Conservation (phyloP, 1,140 invertebrate species). For the Panulirus ornatus region DNA sequence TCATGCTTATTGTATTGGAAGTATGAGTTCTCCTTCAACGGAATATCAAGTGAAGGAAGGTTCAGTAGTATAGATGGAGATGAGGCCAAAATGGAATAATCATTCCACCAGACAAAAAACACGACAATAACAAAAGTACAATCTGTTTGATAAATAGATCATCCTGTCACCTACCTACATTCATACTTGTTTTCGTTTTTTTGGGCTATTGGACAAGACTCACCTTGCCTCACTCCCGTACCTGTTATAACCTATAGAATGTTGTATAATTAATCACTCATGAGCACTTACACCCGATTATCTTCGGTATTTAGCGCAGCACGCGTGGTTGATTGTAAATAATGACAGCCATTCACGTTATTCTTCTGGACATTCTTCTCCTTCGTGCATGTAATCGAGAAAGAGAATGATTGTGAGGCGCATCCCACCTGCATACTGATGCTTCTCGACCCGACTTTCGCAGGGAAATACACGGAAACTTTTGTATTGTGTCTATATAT, state of each 20-base stretch:
- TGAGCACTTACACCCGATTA: conserved; percentile 28
- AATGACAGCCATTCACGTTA: conserved; percentile 4
- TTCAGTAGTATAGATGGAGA: too few species aligned
- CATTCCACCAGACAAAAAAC: too few species aligned
- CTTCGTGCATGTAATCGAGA: not conserved
- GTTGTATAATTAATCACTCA: conserved; percentile 42
- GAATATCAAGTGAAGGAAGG: too few species aligned
- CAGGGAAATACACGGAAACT: not conserved
- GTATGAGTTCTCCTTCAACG: too few species aligned
- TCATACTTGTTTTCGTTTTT: too few species aligned
- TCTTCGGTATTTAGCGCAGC: conserved; percentile 28
- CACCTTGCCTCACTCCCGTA: not conserved
- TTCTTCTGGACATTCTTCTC: not conserved
- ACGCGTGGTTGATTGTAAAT: conserved; percentile 23
- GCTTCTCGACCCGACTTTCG: not conserved
- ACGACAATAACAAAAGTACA: too few species aligned
- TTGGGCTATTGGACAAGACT: too few species aligned
- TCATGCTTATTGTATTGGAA: too few species aligned
- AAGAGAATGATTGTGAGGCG: not conserved
- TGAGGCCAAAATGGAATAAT: too few species aligned
- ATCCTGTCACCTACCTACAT: too few species aligned
- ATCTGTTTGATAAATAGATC: too few species aligned
- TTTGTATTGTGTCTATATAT: too few species aligned
- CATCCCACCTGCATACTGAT: not conserved
- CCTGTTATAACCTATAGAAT: conserved; percentile 16